A percentile compares a stretch with the other conserved stretches of the same genome.
Evolutionary conservation across 2,113 vertebrate genomes (phyloP).

Genomic region (Scophthalmus maximus): DNA sequence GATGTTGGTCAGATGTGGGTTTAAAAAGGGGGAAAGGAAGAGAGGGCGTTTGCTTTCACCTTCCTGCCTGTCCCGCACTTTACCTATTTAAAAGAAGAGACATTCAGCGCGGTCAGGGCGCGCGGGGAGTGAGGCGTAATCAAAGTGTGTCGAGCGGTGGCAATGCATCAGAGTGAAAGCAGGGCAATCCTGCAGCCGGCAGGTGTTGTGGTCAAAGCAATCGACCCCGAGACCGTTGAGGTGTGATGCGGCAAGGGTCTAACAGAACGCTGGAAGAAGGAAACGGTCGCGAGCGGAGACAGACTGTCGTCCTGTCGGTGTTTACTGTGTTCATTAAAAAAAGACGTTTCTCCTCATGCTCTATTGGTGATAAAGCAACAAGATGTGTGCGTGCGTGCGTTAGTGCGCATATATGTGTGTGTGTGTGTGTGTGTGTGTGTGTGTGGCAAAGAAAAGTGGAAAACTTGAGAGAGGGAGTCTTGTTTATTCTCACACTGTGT

Average conservation of each 20-base stretch:
- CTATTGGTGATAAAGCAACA: slow-evolving; percentile 56
- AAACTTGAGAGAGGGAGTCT: background rate
- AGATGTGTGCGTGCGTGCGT: background rate
- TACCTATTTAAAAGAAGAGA: slow-evolving; percentile 12
- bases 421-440: background rate
- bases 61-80: slow-evolving; percentile 23
- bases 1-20: slow-evolving; percentile 34
- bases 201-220: slow-evolving; percentile 76
- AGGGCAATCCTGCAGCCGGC: slow-evolving; percentile 54
- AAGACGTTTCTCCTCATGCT: slow-evolving; percentile 40
- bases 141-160: slow-evolving; percentile 58
- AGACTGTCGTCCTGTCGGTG: slow-evolving; percentile 48
- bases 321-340: slow-evolving; percentile 71
- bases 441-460: background rate
- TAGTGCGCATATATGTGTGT: too few species aligned
- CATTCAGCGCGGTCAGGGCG: background rate
- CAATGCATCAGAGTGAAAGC: slow-evolving; percentile 70
- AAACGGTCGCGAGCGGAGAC: slow-evolving; percentile 58
- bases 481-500: slow-evolving; percentile 49
- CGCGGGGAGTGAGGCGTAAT: slow-evolving; percentile 57
- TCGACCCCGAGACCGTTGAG: slow-evolving; percentile 74
- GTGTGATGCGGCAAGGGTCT: slow-evolving; percentile 57
- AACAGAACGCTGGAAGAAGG: slow-evolving; percentile 42
- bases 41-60: slow-evolving; percentile 16
- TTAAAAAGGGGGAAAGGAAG: slow-evolving; percentile 18